Percentiles rank a stretch among this genome's conserved stretches.
phyloP scores from a whole-genome alignment of 2,113 vertebrate genomes.

The Polypterus bichir region DNA sequence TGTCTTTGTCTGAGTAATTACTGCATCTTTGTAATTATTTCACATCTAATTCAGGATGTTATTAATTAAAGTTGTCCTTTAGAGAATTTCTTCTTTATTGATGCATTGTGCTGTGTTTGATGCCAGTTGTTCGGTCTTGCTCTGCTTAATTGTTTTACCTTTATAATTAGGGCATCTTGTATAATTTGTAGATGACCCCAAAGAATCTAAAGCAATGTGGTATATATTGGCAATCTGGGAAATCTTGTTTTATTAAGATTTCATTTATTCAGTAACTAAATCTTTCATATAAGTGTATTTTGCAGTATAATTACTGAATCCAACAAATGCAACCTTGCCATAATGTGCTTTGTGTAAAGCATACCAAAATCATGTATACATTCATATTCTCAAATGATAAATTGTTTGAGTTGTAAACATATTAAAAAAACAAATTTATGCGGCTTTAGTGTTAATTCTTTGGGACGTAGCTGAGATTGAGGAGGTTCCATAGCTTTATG shows the following conservation, averaged over 20 bases:
- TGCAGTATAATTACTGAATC: too few species aligned
- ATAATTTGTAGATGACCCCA: conserved; percentile 1
- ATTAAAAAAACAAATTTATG: too few species aligned
- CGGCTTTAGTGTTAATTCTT: too few species aligned
- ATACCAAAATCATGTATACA: too few species aligned
- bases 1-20: not conserved
- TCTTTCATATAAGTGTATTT: too few species aligned
- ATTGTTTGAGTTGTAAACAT: too few species aligned
- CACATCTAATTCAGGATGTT: conserved; percentile 1
- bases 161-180: not conserved
- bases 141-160: not conserved
- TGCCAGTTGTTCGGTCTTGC: not conserved
- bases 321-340: too few species aligned
- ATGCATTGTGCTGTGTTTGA: conserved; percentile 1
- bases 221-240: not conserved
- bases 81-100: not conserved
- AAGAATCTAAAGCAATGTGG: not conserved
- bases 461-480: too few species aligned
- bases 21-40: not conserved
- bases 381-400: too few species aligned
- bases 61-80: conserved; percentile 4
- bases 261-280: too few species aligned
- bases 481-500: too few species aligned
- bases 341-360: too few species aligned
- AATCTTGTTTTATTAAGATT: not conserved